Percentiles rank a stretch among this genome's conserved stretches.
Evolutionary conservation across 2,113 vertebrate species (phyloP).

Genomic region (Xiphias gladius): DNA sequence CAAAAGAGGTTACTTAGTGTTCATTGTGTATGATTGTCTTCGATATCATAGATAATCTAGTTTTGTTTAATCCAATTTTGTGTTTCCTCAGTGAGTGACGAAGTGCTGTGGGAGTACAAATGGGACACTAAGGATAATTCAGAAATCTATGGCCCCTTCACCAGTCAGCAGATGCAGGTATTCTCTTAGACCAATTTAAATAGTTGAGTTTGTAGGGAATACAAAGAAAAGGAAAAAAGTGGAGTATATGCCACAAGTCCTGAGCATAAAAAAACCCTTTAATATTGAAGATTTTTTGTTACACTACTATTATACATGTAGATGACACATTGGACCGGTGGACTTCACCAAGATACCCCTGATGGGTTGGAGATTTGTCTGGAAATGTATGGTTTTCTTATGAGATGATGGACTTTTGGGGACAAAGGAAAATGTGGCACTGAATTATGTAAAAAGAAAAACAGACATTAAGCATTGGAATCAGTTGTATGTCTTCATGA

Average conservation of each 20-base stretch:
- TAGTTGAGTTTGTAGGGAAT: background rate
- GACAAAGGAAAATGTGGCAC: background rate
- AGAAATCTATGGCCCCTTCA: slow-evolving; percentile 92
- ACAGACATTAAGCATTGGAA: too few species aligned
- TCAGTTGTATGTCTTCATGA: too few species aligned
- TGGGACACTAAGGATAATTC: slow-evolving; percentile 88
- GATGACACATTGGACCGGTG: background rate
- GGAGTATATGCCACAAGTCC: too few species aligned
- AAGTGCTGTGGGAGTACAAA: slow-evolving; percentile 93
- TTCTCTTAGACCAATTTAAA: background rate
- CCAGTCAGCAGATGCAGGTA: slow-evolving; percentile 94
- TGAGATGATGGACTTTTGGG: background rate
- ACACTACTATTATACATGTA: too few species aligned
- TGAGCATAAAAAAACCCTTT: too few species aligned
- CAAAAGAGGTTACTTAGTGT: slow-evolving; percentile 56
- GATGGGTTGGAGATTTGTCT: background rate
- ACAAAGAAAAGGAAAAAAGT: background rate
- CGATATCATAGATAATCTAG: background rate
- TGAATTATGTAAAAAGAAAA: background rate
- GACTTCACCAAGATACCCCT: background rate
- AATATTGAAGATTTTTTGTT: too few species aligned
- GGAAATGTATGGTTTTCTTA: background rate
- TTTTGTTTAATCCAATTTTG: slow-evolving; percentile 27
- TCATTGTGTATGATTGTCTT: background rate
- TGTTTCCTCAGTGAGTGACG: slow-evolving; percentile 75